phyloP scores from a whole-genome alignment of 2,888 invertebrate species.

The Agrotis exclamationis region DNA sequence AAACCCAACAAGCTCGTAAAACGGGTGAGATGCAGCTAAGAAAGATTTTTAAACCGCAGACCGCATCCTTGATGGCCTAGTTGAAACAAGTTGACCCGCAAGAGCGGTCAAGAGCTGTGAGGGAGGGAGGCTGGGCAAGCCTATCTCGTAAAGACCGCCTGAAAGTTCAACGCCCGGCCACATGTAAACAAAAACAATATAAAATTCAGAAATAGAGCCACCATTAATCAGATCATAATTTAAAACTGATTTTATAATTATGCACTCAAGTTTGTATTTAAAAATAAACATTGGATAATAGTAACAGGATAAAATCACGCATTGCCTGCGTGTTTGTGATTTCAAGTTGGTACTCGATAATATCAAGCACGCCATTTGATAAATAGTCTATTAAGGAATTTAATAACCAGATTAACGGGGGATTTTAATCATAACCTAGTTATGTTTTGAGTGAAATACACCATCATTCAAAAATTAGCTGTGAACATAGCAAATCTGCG shows the following conservation, averaged over 20 bases:
- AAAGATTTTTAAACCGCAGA: constrained; percentile 69
- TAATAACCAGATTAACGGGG: constrained; percentile 19
- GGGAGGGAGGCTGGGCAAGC: constrained; percentile 47
- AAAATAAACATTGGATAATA: constrained; percentile 31
- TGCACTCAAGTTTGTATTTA: constrained; percentile 13
- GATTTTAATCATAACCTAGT: constrained; percentile 8
- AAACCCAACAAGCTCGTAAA: constrained; percentile 48
- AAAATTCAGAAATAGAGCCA: constrained; percentile 49
- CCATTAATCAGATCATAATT: constrained; percentile 46
- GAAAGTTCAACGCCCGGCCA: constrained; percentile 69
- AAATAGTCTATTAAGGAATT: constrained; percentile 30
- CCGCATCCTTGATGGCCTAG: constrained; percentile 70
- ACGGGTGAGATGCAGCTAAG: constrained; percentile 41
- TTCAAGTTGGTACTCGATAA: constrained; percentile 35
- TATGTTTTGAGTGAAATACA: constrained; percentile 4
- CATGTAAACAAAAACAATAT: constrained; percentile 71
- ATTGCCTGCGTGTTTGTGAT: constrained; percentile 43
- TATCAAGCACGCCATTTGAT: constrained; percentile 52
- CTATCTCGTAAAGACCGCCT: constrained; percentile 59
- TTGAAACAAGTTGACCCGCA: constrained; percentile 72
- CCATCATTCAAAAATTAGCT: constrained; percentile 4
- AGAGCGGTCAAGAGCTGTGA: constrained; percentile 61
- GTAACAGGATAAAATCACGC: constrained; percentile 36
- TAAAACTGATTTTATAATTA: constrained; percentile 38
- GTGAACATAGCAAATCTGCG: constrained; percentile 8